Base-by-base conservation (phyloP, 2,888 invertebrate genomes). In the Drosophila paranaensis region DNA sequence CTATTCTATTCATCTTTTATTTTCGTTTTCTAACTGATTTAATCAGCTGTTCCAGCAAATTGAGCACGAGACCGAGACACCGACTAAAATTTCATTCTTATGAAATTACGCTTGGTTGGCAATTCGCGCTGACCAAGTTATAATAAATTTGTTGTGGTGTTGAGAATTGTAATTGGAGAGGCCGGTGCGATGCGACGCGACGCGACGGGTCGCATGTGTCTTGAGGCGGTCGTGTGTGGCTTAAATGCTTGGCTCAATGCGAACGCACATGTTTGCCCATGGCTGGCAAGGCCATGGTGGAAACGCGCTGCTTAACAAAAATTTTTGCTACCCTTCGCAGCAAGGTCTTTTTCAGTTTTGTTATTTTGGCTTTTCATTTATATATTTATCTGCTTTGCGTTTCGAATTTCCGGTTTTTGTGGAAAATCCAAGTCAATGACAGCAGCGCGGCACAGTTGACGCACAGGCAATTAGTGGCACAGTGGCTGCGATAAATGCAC, bases 31-130 rank as follows among this genome's bases (percentile, higher is more conserved):
- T 6, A 37, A 48, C 42, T 73, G 74, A 81, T 81, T 77, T 57
- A 74, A 79, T 81, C 74, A 81, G 58, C 65, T 69, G 65, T 75
- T 79, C 61, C 71, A 66, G 58, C 53, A 71, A 78, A 79, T 81
- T 81, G 71, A 79, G 62, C 71, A 74, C 60, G 42, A 61, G 61
- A 55, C 56, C 27, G 16, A 53, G 16, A 20, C 37, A 16, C 5
- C 42, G 58, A 60, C 56, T 63, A 46, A 62, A 74, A 77, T 72
- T 80, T 80, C 72, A 71, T 76, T 80, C 61, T 65, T 67, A 67
- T 80, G 61, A 80, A 64, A 71, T 77, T 77, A 58, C 46, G 58
- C 63, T 64, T 58, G 25, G 16, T 50, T 57, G 42, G 60, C 71
- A 58, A 33, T 56, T 63, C 45, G 51, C 60, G 57, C 27, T 40